phyloP scores from a whole-genome alignment of 2,888 invertebrate genomes.

The Meliscaeva auricollis region DNA sequence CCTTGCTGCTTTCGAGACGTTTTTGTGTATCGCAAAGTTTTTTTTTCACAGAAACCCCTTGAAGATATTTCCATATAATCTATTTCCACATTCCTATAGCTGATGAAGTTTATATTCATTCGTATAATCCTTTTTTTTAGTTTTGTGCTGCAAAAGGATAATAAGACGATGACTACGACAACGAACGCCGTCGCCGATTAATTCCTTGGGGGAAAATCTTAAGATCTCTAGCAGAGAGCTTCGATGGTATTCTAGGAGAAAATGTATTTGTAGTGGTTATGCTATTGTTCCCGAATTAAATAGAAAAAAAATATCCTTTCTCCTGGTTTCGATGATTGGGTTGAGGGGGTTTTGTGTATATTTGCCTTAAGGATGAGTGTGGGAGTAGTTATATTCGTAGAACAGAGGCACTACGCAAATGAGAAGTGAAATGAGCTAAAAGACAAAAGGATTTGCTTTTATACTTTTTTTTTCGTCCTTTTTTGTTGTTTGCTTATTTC shows the following conservation, averaged over 20 bases:
- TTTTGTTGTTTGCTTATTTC: slow-evolving; percentile 3
- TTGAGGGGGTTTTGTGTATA: slow-evolving; percentile 29
- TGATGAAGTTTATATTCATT: slow-evolving; percentile 70
- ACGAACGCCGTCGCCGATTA: slow-evolving; percentile 39
- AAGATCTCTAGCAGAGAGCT: slow-evolving; percentile 15
- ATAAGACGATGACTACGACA: slow-evolving; percentile 54
- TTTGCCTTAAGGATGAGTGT: slow-evolving; percentile 54
- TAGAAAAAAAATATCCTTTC: slow-evolving; percentile 1
- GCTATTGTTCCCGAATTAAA: slow-evolving; percentile 43
- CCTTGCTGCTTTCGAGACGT: slow-evolving; percentile 33
- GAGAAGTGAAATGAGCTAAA: slow-evolving; percentile 69
- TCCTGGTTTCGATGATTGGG: slow-evolving; percentile 21
- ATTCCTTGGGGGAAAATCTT: slow-evolving; percentile 66
- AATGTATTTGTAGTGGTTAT: slow-evolving; percentile 36
- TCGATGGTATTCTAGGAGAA: neutral
- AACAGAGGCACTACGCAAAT: slow-evolving; percentile 58
- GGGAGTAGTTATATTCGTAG: slow-evolving; percentile 1
- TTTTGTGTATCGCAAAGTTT: neutral
- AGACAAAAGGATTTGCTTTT: slow-evolving; percentile 68
- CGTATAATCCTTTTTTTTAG: slow-evolving; percentile 67
- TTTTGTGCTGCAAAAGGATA: slow-evolving; percentile 60
- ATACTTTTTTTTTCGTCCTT: slow-evolving; percentile 12
- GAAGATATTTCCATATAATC: slow-evolving; percentile 15
- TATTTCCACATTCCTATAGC: slow-evolving; percentile 25
- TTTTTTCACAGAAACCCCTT: neutral